Base-by-base conservation (phyloP, 2,888 invertebrate genomes). In the Andrena hattorfiana region DNA sequence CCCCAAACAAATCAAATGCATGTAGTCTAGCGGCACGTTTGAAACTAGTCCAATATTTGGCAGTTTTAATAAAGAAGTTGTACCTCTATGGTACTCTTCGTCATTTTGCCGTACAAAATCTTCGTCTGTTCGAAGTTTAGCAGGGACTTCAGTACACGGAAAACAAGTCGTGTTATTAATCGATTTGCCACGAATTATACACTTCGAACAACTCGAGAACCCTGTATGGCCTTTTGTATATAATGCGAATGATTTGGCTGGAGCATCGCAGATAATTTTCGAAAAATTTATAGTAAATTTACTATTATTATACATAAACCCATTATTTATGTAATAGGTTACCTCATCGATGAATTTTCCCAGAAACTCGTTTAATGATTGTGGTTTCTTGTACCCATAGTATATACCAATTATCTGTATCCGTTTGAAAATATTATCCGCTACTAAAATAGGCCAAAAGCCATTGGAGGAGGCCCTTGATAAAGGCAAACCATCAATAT, bases 1-100 rank as follows among this genome's bases (percentile, higher is more conserved):
- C 8, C 91, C 92, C 30, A 92, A 80, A 60, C 89, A 92, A 8
- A 90, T 80, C 8, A 91, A 70, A 68, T 93, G 93, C 92, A 92
- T 88, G 59, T 85, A 88, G 51, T 88, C 85, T n/a, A 82, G 60
- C 3, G 81, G 70, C 30, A 86, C 73, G 89, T 74, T 89, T 35
- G 70, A 89, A 23, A 92, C 89, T 23, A 89, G 48, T 7, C 90
- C 90, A 73, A 93, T 84, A 71, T 87, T 70, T 10, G 84, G 77
- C 5, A 59, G 16, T 13, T 92, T 85, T 78, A 91, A 78, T 64
- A 92, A 56, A 28, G 81, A 67, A 28, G 66, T 69, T 42, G 16
- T n/a, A 28, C 56, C 56, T 35, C 13, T 10, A 92, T 69, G 28
- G 83, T 70, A 59, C 20, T 64, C 64, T 66, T 67, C 16, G 8